Evolutionary conservation across 2,113 vertebrate species (phyloP), one percentile per base, ranked within the genome.

Genomic region (Tachysurus fulvidraco): DNA sequence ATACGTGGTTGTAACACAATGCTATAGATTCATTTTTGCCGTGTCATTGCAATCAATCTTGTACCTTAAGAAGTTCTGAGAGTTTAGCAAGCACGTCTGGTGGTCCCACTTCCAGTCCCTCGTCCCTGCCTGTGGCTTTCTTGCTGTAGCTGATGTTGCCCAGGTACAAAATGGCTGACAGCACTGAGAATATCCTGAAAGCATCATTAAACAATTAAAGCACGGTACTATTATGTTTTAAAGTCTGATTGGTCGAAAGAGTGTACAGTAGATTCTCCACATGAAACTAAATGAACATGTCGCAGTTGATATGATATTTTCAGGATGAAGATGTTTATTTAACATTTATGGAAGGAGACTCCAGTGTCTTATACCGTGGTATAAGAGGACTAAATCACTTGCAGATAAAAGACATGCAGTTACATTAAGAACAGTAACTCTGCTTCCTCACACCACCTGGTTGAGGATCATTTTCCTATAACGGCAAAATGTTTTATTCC

Each of bases 101-200:
- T 1, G 98, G 98, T 13, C 98, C 98, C 0, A 99, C 97, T 0
- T 99, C 98, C 91, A 99, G 89, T 0, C 97, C 98, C 87, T 99
- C 98, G 0, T 99, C 98, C n/a, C 98, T 94, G 69, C 97, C 98
- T 0, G 95, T 96, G 4, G 98, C 95, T 92, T 96, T 98, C 89
- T 94, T 96, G 90, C 93, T 96, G 90, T 99, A 99, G 0, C 95
- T 97, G 90, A 99, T 94, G 0, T 99, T 99, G 82, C 98, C 98
- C 91, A 99, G 94, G 92, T 99, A 99, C 84, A 99, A 93, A 92
- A 99, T 99, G 82, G 98, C 98, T 0, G 98, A 99, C 57, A 99
- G 96, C 62, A 99, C 89, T 0, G 97, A 97, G 93, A 99, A 99
- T 90, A 99, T 99, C 94, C 98, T 99, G 92, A 67, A 90, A 77